These are phyloP conservation scores for Amphiprion clarkii DNA, from an alignment of 2,797 vertebrate species.

Conservation along the genomic window DNA sequence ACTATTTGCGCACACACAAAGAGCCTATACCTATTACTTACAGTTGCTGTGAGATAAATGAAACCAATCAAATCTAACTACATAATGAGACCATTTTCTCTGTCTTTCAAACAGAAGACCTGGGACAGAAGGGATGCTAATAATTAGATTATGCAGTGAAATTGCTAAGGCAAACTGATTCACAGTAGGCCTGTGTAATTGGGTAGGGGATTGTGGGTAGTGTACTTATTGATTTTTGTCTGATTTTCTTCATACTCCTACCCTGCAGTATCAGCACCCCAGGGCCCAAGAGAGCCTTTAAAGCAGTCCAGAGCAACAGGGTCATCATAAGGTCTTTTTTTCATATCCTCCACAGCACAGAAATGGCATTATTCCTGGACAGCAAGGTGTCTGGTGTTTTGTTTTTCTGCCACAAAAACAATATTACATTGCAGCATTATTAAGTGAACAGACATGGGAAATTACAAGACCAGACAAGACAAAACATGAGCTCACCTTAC, in stretches of 20 bases:
- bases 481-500: conserved; percentile 5
- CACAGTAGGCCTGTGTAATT: conserved; percentile 56
- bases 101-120: conserved; percentile 18
- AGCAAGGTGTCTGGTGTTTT: conserved; percentile 18
- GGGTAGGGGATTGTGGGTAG: conserved; percentile 54
- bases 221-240: conserved; percentile 67
- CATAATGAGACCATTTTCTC: conserved; percentile 19
- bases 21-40: not conserved
- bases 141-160: conserved; percentile 59
- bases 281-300: conserved; percentile 25
- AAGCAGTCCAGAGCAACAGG: conserved; percentile 29
- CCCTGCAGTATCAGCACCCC: conserved; percentile 34
- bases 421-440: conserved; percentile 39
- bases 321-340: conserved; percentile 45
- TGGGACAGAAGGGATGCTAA: conserved; percentile 35
- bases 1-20: conserved; percentile 11
- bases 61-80: conserved; percentile 12
- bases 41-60: not conserved
- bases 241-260: conserved; percentile 55
- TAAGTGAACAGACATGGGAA: conserved; percentile 41
- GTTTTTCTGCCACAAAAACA: conserved; percentile 33
- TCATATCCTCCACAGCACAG: conserved; percentile 11
- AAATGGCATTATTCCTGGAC: conserved; percentile 18
- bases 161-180: conserved; percentile 54
- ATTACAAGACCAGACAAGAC: conserved; percentile 31